Conservation (phyloP, 2,113 vertebrate genomes). For the Blennius ocellaris region DNA sequence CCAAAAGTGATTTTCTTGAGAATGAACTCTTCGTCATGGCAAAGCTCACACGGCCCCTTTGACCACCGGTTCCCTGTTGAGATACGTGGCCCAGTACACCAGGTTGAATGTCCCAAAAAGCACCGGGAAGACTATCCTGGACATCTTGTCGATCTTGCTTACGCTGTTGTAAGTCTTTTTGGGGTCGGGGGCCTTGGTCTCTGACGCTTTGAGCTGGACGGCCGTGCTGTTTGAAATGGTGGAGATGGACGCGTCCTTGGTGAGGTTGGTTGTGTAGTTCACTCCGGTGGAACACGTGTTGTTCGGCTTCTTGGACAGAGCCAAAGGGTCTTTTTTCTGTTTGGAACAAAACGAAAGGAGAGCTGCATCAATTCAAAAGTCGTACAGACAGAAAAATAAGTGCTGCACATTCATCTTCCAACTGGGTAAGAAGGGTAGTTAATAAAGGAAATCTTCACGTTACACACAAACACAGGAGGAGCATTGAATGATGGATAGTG, state of each 20-base stretch:
- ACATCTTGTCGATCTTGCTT: constrained; percentile 99
- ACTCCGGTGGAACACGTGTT: constrained; percentile 89
- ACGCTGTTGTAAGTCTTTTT: constrained; percentile 99
- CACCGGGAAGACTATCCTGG: constrained; percentile 95
- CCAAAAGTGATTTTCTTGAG: constrained; percentile 71
- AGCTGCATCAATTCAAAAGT: too few species aligned
- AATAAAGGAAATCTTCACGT: background rate
- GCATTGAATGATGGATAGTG: background rate
- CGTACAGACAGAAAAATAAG: too few species aligned
- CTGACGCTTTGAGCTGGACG: constrained; percentile 85
- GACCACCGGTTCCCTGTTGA: constrained; percentile 95
- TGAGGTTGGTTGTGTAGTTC: constrained; percentile 91
- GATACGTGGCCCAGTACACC: constrained; percentile 98
- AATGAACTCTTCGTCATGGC: constrained; percentile 28
- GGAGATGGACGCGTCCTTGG: constrained; percentile 89
- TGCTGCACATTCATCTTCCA: background rate
- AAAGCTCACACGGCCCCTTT: constrained; percentile 88
- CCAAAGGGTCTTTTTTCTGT: constrained; percentile 94
- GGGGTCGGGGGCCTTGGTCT: constrained; percentile 89
- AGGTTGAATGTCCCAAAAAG: constrained; percentile 98
- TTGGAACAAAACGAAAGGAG: constrained; percentile 8
- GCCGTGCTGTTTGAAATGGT: constrained; percentile 89
- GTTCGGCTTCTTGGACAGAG: constrained; percentile 89
- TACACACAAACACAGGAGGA: background rate
- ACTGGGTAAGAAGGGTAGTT: constrained; percentile 6